A percentile compares a stretch with the other conserved stretches of the same genome.
Conservation (phyloP, 2,797 vertebrate species). For the Prionace glauca region DNA sequence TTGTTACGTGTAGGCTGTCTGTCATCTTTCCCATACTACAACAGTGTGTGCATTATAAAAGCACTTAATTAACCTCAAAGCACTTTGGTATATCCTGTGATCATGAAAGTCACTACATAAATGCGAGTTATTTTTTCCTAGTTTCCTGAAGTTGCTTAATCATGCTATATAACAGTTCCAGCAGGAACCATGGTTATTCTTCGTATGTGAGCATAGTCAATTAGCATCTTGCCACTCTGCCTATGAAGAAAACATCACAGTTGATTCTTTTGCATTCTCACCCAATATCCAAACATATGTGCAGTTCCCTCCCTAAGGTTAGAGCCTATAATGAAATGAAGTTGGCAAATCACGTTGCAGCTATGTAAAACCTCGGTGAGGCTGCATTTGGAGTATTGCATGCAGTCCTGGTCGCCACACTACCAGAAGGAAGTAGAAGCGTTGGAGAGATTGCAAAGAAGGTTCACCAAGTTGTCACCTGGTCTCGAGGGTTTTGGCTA, state of each 20-base stretch:
- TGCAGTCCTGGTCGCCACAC: too few relatives aligned
- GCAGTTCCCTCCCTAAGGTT: background rate
- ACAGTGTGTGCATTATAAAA: background rate
- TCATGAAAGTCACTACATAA: background rate
- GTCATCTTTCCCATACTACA: background rate
- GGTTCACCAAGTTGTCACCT: too few relatives aligned
- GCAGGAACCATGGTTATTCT: background rate
- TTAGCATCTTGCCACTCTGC: background rate
- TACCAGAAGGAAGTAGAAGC: too few relatives aligned
- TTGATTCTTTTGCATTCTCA: background rate
- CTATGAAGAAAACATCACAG: background rate
- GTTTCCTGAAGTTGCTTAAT: background rate
- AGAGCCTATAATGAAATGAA: background rate
- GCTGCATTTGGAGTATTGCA: too few relatives aligned
- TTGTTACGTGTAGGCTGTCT: background rate
- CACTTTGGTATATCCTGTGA: background rate
- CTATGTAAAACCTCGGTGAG: too few relatives aligned
- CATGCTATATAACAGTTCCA: background rate
- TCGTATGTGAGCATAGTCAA: background rate
- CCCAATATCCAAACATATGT: background rate
- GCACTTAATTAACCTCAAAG: background rate
- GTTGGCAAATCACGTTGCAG: too few relatives aligned
- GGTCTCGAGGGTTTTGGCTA: too few relatives aligned
- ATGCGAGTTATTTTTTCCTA: background rate
- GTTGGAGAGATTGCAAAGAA: too few relatives aligned